Evolutionary conservation across 2,797 vertebrate species (phyloP).

Genomic region (Tolypeutes matacus): DNA sequence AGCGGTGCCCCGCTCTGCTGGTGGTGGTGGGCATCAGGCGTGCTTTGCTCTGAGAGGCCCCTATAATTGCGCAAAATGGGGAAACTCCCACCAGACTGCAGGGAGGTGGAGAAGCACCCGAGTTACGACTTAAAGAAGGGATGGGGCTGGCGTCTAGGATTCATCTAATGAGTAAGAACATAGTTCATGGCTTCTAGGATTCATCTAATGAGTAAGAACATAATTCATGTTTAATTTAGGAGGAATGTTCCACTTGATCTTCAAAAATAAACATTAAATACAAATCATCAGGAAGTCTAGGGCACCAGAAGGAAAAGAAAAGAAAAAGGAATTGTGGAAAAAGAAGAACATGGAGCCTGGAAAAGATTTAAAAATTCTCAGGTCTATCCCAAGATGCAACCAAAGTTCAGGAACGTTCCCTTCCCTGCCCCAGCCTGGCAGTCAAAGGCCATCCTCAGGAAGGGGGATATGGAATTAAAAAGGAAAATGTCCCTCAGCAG

Average conservation of each 20-base stretch:
- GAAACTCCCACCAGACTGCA: too few relatives aligned
- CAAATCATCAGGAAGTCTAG: constrained; percentile 43
- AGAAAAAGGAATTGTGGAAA: neutral
- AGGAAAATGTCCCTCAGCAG: constrained; percentile 35
- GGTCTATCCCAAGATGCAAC: neutral
- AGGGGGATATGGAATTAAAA: neutral
- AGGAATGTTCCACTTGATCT: constrained; percentile 66
- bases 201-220: constrained; percentile 66
- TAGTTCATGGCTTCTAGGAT: constrained; percentile 59
- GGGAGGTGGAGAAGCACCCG: neutral
- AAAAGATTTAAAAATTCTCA: neutral
- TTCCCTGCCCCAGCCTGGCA: constrained; percentile 23
- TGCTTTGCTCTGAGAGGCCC: too few relatives aligned
- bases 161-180: constrained; percentile 66
- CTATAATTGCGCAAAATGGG: neutral
- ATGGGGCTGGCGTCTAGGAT: too few relatives aligned
- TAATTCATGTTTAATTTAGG: constrained; percentile 60
- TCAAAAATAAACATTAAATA: constrained; percentile 58
- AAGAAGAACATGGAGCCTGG: neutral
- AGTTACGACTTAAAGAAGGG: neutral
- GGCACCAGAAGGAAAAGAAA: neutral
- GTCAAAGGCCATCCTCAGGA: constrained; percentile 32
- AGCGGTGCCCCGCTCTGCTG: neutral
- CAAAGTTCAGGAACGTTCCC: neutral
- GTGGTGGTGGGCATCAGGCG: neutral